A percentile compares a stretch with the other conserved stretches of the same genome.
Conservation (phyloP, 92 coral and sea anemone genomes). For the Pocillopora meandrina region DNA sequence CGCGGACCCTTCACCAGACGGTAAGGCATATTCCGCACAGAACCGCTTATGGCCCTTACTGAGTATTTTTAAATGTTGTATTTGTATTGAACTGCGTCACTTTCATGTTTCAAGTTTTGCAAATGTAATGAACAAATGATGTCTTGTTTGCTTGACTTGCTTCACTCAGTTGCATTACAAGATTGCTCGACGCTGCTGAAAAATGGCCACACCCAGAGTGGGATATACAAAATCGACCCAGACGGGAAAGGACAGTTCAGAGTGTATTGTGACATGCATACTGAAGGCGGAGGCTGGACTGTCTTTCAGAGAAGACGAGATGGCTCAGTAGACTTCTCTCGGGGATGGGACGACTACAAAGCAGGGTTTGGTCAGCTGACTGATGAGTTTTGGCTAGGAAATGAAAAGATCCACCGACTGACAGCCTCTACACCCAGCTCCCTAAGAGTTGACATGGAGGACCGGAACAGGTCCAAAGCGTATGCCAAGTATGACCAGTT, state of each 20-base stretch:
- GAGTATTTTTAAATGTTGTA: no score
- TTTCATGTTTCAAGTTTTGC: no score
- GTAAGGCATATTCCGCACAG: no score
- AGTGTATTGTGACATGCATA: background rate
- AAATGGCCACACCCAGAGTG: background rate
- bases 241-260: background rate
- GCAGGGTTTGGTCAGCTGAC: slow-evolving; percentile 21
- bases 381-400: slow-evolving; percentile 22
- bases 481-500: slow-evolving; percentile 50
- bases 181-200: background rate
- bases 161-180: background rate
- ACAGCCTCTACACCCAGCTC: slow-evolving; percentile 13
- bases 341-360: slow-evolving; percentile 15
- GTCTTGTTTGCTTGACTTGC: no score
- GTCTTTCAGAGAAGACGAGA: no score
- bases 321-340: no score
- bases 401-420: slow-evolving; percentile 48
- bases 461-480: slow-evolving; percentile 34
- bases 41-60: no score
- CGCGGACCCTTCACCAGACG: no score
- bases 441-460: slow-evolving; percentile 45
- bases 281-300: no score
- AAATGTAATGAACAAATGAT: no score
- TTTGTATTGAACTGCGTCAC: no score
- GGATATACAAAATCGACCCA: background rate